Evolutionary conservation across 2,888 invertebrate genomes (phyloP), one percentile per base, ranked within the genome.

Genomic region (Spilarctia lutea): DNA sequence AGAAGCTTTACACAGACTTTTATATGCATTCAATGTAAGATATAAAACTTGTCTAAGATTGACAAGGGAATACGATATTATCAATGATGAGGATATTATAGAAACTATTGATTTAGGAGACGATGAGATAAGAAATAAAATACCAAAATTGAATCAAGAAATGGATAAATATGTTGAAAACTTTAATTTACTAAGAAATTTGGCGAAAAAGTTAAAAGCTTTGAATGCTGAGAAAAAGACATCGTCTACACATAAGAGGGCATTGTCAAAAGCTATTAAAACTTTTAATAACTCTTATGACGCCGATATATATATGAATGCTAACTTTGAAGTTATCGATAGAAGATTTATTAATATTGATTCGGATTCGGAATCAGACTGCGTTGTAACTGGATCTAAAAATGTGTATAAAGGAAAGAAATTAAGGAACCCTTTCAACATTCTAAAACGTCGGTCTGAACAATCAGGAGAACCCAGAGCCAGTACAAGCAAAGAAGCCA

Each of bases 61-160:
- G 24, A 90, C 88, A 27, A 79, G 83, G 13, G 67, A 85, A 52
- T 91, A 91, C 56, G 89, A 91, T 52, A 74, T 95, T 24, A 70
- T 90, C 24, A 84, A 87, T 71, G 89, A 91, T 73, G 90, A 90
- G 68, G 84, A 81, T 48, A 85, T 92, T 67, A 79, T 92, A n/a
- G 94, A 94, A 78, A 93, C 93, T 0, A 93, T 95, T 52, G 90
- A 91, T 65, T 75, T 95, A 24, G 93, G 94, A n/a, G 92, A 94
- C 71, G 94, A 91, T 24, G 90, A 89, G 74, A 77, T 87, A 27
- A 81, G 68, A 71, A 82, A 75, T 35, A 95, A 93, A 85, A 92
- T 83, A 73, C 83, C 81, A 13, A 89, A 84, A 75, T 68, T 79
- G 7, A 79, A 83, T 24, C 80, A 87, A 45, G 79, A 85, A 6